phyloP scores from a whole-genome alignment of 2,888 invertebrate genomes.

The Acanthosepion lycidas region DNA sequence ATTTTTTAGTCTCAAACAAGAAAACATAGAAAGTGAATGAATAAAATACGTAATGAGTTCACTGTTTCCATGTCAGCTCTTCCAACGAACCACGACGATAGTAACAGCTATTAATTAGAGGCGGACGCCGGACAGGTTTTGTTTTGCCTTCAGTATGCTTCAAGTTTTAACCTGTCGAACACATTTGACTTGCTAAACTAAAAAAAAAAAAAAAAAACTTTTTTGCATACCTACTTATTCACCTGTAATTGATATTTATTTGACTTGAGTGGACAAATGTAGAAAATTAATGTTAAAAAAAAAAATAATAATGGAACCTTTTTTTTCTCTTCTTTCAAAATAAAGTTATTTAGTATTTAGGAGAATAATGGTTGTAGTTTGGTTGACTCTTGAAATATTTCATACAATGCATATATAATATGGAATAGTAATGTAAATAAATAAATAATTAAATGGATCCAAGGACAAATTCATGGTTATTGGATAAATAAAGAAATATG shows the following conservation, averaged over 20 bases:
- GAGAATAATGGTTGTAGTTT: no score
- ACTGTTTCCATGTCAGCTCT: not conserved
- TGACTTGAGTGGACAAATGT: not conserved
- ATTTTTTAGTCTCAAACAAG: not conserved
- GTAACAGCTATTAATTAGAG: not conserved
- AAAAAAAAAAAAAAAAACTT: not conserved
- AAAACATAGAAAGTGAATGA: not conserved
- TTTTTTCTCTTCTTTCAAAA: no score
- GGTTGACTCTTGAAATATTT: not conserved
- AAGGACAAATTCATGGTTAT: no score
- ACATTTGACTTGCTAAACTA: not conserved
- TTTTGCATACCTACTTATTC: not conserved
- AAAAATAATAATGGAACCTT: not conserved
- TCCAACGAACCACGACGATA: not conserved
- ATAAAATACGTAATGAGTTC: not conserved
- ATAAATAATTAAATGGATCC: no score
- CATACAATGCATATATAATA: no score
- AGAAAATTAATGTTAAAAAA: not conserved
- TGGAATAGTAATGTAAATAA: no score
- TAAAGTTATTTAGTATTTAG: no score
- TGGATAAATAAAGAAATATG: no score
- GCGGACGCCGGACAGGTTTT: not conserved
- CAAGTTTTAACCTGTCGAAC: conserved; percentile 33
- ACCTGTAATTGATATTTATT: not conserved
- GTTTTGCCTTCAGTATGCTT: not conserved